Evolutionary conservation across 2,113 vertebrate genomes (phyloP).

Genomic region (Progne subis): DNA sequence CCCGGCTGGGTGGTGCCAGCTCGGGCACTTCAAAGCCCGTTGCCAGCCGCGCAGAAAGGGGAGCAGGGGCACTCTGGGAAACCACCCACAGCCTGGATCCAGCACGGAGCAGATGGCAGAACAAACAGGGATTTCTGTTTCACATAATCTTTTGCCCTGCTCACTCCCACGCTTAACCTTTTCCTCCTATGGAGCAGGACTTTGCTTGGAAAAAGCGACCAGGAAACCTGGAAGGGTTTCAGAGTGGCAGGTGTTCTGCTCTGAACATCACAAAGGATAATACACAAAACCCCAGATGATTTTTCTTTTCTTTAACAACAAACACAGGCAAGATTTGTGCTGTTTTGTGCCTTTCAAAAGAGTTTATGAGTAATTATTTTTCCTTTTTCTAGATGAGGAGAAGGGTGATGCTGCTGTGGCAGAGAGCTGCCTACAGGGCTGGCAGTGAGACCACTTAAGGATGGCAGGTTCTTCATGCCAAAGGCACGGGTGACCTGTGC

Average conservation of each 20-base stretch:
- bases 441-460: not conserved
- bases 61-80: not conserved
- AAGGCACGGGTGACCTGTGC: not conserved
- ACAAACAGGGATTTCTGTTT: conserved; percentile 40
- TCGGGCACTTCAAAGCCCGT: not conserved
- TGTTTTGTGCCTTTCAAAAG: not conserved
- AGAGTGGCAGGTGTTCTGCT: not conserved
- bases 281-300: not conserved
- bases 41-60: not conserved
- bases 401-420: not conserved
- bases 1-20: not conserved
- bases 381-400: not conserved
- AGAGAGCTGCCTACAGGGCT: not conserved
- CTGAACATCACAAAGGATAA: not conserved
- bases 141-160: conserved; percentile 13
- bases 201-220: not conserved
- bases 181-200: not conserved
- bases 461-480: not conserved
- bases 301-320: not conserved
- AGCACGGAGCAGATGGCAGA: conserved; percentile 44
- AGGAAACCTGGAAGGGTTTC: not conserved
- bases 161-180: conserved; percentile 20
- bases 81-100: not conserved
- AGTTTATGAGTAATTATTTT: not conserved
- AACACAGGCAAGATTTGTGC: not conserved